These are phyloP conservation scores for Nesidiocoris tenuis DNA, from an alignment of 2,888 invertebrate genomes.

Conservation along the genomic window DNA sequence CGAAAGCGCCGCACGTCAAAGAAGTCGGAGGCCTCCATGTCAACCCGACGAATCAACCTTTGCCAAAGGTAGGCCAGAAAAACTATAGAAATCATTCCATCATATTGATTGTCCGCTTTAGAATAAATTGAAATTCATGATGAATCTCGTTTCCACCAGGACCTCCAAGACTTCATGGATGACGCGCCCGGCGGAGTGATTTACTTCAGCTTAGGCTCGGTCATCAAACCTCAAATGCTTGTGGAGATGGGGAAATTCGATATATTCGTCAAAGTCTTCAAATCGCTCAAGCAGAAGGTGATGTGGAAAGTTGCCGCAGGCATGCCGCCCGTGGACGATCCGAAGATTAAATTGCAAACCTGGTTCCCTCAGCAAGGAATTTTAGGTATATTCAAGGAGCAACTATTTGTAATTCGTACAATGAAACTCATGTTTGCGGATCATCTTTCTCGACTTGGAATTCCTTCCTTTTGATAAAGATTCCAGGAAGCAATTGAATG, in stretches of 20 bases:
- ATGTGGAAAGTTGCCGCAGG: constrained; percentile 77
- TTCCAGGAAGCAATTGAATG: too few species aligned
- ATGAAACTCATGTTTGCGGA: too few species aligned
- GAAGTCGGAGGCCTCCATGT: constrained; percentile 11
- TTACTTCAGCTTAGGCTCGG: constrained; percentile 75
- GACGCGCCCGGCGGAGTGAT: constrained; percentile 67
- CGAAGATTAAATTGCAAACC: constrained; percentile 32
- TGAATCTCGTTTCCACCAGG: too few species aligned
- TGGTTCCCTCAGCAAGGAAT: constrained; percentile 44
- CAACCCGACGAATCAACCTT: not conserved
- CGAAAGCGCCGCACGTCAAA: constrained; percentile 20
- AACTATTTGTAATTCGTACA: too few species aligned
- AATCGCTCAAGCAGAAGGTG: constrained; percentile 66
- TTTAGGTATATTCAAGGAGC: constrained; percentile 38
- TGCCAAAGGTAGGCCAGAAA: constrained; percentile 21
- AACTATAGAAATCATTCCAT: too few species aligned
- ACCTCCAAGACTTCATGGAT: constrained; percentile 65
- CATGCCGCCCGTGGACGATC: not conserved
- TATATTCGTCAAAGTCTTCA: constrained; percentile 64
- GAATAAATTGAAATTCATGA: too few species aligned
- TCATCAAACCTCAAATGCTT: constrained; percentile 67
- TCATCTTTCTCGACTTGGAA: too few species aligned
- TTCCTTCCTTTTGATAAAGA: too few species aligned
- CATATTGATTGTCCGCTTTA: too few species aligned
- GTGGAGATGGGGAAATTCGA: constrained; percentile 59